Percentiles rank a stretch among this genome's conserved stretches.
These are phyloP conservation scores for Mustelus asterias DNA, from an alignment of 2,113 vertebrate genomes.

Conservation along the genomic window DNA sequence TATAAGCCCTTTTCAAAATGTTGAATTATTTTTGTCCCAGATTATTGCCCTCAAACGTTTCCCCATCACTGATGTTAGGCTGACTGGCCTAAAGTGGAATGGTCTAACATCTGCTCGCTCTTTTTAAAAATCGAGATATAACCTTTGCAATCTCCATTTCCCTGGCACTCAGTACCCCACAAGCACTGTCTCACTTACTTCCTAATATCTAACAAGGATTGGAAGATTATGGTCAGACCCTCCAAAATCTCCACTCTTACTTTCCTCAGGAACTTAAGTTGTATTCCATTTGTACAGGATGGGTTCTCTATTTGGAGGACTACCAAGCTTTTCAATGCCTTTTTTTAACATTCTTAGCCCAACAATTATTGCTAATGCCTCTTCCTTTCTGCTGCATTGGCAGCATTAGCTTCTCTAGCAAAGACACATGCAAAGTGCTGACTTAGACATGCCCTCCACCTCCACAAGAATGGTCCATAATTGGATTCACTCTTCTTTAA, in stretches of 20 bases:
- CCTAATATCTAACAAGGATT: neutral
- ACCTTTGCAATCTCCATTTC: neutral
- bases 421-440: neutral
- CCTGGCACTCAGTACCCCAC: neutral
- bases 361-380: neutral
- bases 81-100: neutral
- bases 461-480: neutral
- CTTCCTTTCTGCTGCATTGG: neutral
- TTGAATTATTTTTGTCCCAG: too few relatives aligned
- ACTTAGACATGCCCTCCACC: neutral
- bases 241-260: neutral
- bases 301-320: neutral
- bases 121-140: neutral
- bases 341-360: neutral
- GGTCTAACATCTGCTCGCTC: neutral
- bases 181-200: neutral
- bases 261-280: neutral
- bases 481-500: neutral
- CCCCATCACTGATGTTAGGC: neutral
- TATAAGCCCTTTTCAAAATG: too few relatives aligned
- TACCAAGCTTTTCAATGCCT: neutral
- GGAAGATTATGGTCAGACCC: neutral
- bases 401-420: neutral
- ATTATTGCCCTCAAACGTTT: neutral
- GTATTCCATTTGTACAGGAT: neutral